A percentile compares a stretch with the other conserved stretches of the same genome.
phyloP scores from a whole-genome alignment of 1,140 invertebrate species.

The Lasaia peninsularis region DNA sequence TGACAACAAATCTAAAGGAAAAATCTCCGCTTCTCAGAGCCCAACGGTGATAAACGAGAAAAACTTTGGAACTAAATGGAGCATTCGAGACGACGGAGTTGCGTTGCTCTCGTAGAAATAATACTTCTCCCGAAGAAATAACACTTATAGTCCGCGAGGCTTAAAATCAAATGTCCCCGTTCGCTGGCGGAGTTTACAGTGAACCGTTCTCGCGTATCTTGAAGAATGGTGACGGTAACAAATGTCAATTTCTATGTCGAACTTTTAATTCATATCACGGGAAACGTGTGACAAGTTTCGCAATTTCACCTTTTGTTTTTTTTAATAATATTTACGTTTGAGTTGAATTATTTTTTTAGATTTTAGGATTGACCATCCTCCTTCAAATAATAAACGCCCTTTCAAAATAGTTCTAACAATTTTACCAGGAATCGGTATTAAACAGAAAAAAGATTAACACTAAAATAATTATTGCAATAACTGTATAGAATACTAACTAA shows the following conservation, averaged over 20 bases:
- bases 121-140: slow-evolving; percentile 75
- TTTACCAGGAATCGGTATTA: no score
- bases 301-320: not conserved
- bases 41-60: slow-evolving; percentile 77
- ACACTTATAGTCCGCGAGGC: slow-evolving; percentile 75
- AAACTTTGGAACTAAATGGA: slow-evolving; percentile 77
- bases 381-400: no score
- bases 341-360: no score
- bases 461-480: no score
- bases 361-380: no score
- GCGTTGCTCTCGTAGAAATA: slow-evolving; percentile 71
- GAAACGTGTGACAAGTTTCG: slow-evolving; percentile 10
- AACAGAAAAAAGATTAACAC: no score
- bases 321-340: not conserved
- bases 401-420: no score
- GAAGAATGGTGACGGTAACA: slow-evolving; percentile 56
- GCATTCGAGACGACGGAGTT: slow-evolving; percentile 72
- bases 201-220: slow-evolving; percentile 49
- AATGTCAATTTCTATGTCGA: slow-evolving; percentile 43
- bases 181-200: slow-evolving; percentile 53
- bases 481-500: no score
- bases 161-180: slow-evolving; percentile 76
- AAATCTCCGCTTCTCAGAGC: slow-evolving; percentile 75
- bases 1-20: slow-evolving; percentile 79
- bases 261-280: slow-evolving; percentile 5